Base-by-base conservation (phyloP, 2,113 vertebrate genomes). In the Mesocricetus auratus region DNA sequence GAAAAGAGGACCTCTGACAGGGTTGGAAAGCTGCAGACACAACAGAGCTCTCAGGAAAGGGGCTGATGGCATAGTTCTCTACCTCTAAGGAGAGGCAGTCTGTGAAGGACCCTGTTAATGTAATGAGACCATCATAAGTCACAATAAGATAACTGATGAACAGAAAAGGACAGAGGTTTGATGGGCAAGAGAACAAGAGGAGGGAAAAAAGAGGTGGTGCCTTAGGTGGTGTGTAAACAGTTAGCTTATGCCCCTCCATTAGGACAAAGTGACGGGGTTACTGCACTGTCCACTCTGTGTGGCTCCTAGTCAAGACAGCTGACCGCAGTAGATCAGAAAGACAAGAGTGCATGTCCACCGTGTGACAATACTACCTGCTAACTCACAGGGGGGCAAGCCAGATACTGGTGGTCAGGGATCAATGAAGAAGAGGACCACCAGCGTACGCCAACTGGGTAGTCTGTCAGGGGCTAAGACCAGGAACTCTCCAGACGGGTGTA, bases 201-300 rank as follows among this genome's bases (percentile, higher is more conserved):
- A 85, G 39, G 47, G 24, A 36, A 6, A 3, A 1, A 45, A 5
- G 7, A 0, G 15, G 0, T 15, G 17, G 4, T 24, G 26, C 77
- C 71, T 73, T 85, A 66, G 45, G 31, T 5, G 58, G n/a, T 33
- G 3, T 1, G 0, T 19, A 58, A 83, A 9, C 16, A 64, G 3
- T 22, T 39, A 73, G 19, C 5, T 62, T 47, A 0, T 29, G 15
- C 45, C 73, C 69, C 79, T 94, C 64, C 26, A 33, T 22, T 0
- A 33, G 47, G 73, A 89, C 0, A 60, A 50, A 62, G 31, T 19
- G 17, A 82, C 1, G 0, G 2, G 31, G 19, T 36, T 69, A 17
- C 73, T 73, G 4, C 12, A 91, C n/a, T 75, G 7, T 85, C 64
- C 39, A 13, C 53, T 91, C 39, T 69, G 17, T 15, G 31, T 64